These are phyloP conservation scores for Papilio gigon DNA, from an alignment of 2,888 invertebrate genomes.

Conservation along the genomic window DNA sequence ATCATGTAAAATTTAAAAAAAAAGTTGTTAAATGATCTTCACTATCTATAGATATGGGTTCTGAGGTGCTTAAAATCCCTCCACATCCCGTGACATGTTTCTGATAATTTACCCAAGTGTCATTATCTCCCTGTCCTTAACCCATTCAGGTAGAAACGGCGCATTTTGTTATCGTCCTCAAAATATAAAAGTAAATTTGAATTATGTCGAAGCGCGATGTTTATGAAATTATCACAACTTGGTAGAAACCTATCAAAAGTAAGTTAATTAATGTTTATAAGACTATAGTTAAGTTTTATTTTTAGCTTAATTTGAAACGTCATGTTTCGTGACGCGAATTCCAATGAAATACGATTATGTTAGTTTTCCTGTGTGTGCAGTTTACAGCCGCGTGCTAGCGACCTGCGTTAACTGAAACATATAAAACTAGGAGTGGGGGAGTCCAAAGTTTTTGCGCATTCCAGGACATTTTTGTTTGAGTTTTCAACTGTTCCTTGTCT, in stretches of 20 bases:
- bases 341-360: conserved; percentile 21
- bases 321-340: conserved; percentile 1
- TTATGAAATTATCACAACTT: no score
- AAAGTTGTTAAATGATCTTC: no score
- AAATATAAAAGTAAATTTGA: no score
- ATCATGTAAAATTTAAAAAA: no score
- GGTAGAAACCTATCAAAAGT: conserved; percentile 2
- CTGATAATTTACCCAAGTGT: no score
- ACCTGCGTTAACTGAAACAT: conserved; percentile 28
- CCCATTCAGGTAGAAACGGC: no score
- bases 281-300: neutral
- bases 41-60: no score
- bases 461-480: neutral
- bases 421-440: conserved; percentile 16
- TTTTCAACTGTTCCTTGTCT: neutral
- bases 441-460: neutral
- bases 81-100: no score
- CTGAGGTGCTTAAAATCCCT: no score
- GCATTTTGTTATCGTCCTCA: no score
- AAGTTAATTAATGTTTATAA: conserved; percentile 4
- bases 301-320: conserved; percentile 16
- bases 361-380: conserved; percentile 26
- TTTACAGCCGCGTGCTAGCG: conserved; percentile 18
- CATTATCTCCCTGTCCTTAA: no score
- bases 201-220: no score